These are phyloP conservation scores for Melanotaenia trifasciata DNA, from an alignment of 2,797 vertebrate genomes.

Conservation along the genomic window DNA sequence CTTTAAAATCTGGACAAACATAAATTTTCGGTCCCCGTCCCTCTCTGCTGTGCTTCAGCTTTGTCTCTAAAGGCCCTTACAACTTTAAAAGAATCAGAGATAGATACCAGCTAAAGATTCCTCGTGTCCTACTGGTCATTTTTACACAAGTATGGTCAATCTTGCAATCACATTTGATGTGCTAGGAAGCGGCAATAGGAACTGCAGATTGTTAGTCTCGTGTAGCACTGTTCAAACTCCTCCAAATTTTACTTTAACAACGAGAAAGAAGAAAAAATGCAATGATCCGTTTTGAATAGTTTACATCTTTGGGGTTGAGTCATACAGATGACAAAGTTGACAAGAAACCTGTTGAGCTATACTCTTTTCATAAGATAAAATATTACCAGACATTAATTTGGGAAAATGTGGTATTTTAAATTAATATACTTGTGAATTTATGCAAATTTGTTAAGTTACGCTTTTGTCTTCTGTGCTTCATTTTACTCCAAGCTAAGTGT, in stretches of 20 bases:
- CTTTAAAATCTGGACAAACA: background rate
- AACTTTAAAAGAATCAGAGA: background rate
- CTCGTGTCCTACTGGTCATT: background rate
- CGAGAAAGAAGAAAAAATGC: too few relatives aligned
- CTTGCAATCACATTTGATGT: background rate
- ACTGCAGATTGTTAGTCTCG: background rate
- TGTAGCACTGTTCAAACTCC: background rate
- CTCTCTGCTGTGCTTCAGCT: background rate
- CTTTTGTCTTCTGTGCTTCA: slow-evolving; percentile 14
- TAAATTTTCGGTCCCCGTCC: background rate
- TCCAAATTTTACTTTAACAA: background rate
- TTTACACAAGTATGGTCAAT: background rate
- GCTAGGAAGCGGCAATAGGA: background rate
- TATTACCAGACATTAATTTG: background rate
- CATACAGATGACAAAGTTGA: background rate
- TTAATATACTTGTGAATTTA: background rate
- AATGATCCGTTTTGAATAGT: background rate
- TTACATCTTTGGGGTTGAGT: background rate
- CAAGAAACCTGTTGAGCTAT: background rate
- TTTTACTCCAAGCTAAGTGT: slow-evolving; percentile 78
- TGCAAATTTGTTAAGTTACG: background rate
- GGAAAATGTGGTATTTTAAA: background rate
- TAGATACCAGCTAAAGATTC: background rate
- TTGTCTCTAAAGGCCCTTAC: background rate
- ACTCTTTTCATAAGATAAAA: background rate